These are phyloP conservation scores for Eubucco bourcierii DNA, from an alignment of 2,113 vertebrate species.

Conservation along the genomic window DNA sequence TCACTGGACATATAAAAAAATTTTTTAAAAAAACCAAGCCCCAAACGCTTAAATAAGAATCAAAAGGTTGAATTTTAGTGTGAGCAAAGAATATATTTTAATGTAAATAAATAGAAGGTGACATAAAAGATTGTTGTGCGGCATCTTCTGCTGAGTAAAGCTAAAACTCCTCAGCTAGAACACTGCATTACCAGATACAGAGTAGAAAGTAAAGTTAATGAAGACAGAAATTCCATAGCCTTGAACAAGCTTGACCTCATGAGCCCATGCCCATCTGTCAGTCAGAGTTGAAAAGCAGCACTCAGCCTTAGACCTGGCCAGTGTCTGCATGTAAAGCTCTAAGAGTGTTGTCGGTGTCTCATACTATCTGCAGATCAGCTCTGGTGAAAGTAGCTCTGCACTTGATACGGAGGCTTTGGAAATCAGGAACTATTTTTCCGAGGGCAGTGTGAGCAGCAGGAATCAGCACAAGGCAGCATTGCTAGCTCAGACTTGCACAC, in stretches of 20 bases:
- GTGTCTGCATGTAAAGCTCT: background rate
- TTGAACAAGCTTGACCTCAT: background rate
- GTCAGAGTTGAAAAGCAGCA: background rate
- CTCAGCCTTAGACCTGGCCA: background rate
- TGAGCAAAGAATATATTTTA: background rate
- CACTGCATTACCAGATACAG: fast-evolving
- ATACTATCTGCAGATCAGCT: background rate
- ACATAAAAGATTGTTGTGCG: background rate
- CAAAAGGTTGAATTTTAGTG: background rate
- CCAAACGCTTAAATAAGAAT: background rate
- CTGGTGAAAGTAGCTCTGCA: background rate
- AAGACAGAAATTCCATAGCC: background rate
- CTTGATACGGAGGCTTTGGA: background rate
- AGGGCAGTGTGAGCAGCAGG: background rate
- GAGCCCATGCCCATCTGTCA: background rate
- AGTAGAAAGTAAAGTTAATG: background rate
- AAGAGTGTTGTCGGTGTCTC: background rate
- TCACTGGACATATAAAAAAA: background rate
- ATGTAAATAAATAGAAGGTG: background rate
- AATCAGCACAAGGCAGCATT: background rate
- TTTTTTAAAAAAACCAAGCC: background rate
- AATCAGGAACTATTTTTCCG: background rate
- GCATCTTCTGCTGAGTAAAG: background rate
- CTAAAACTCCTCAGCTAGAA: background rate
- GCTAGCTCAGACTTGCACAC: background rate